Percentiles rank a stretch among this genome's conserved stretches.
These are phyloP conservation scores for Caenorhabditis sinica DNA, from an alignment of 2,888 invertebrate genomes.

Conservation along the genomic window DNA sequence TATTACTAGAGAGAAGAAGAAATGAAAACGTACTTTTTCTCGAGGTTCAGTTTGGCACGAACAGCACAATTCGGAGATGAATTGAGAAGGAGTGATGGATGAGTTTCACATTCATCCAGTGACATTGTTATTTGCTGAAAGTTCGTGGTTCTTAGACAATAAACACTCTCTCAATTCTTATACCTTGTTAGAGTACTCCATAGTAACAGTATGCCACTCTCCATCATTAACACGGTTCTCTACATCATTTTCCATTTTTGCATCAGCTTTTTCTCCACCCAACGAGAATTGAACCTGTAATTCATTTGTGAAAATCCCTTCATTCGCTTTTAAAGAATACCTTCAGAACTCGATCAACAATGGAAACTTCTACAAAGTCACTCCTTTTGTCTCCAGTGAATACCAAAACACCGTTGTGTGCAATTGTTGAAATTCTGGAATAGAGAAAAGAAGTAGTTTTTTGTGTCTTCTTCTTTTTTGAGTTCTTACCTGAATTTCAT, in stretches of 20 bases:
- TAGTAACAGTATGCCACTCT: constrained; percentile 79
- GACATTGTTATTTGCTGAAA: constrained; percentile 76
- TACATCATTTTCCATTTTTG: constrained; percentile 76
- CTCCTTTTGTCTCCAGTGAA: constrained; percentile 75
- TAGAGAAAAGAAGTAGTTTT: constrained; percentile 23
- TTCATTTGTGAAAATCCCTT: background rate
- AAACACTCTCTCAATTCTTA: background rate
- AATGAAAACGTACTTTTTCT: constrained; percentile 72
- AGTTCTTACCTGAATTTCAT: constrained; percentile 69
- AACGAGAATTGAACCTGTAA: constrained; percentile 71
- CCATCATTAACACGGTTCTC: constrained; percentile 81
- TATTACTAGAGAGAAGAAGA: constrained; percentile 27
- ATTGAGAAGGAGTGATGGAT: constrained; percentile 69
- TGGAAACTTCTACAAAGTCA: constrained; percentile 79
- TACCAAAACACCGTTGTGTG: constrained; percentile 76
- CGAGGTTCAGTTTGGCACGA: constrained; percentile 74
- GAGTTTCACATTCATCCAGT: constrained; percentile 79
- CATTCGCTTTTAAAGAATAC: constrained; percentile 11
- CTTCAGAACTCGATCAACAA: constrained; percentile 75
- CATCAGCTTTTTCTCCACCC: constrained; percentile 70
- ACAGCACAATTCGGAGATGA: constrained; percentile 74
- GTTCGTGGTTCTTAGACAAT: background rate
- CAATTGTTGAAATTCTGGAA: constrained; percentile 78
- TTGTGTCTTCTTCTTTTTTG: constrained; percentile 16
- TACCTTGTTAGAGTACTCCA: constrained; percentile 78